Base-by-base conservation (phyloP, 2,113 vertebrate species). In the Theristicus caerulescens region DNA sequence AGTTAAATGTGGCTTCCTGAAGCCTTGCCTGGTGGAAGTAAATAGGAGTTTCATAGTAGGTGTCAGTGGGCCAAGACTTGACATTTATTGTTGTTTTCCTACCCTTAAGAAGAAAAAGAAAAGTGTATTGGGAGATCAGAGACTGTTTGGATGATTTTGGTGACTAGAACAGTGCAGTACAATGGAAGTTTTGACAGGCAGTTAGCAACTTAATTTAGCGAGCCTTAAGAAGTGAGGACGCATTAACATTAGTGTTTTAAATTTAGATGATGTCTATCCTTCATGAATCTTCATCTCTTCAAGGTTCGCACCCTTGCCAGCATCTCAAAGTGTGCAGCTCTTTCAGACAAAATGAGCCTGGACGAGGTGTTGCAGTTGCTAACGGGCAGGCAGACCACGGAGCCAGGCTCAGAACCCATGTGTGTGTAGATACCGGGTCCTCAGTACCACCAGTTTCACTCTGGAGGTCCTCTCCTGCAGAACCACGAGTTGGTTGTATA, bases 291-390 rank as follows among this genome's bases (percentile, higher is more conserved):
- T 65, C 11, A 1, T 67, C 67, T 83, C 36, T 49, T 27, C 24
- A 21, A 36, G 34, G 49, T 25, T 57, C 5, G 1, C 26, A 58
- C 5, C 13, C 11, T 77, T 66, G 77, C 14, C 8, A 12, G 27
- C 14, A 21, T 73, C 36, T 90, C 57, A 3, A 40, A 15, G 34
- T 2, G 3, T 52, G 34, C 40, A 47, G 42, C 29, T 44, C n/a
- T 47, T 65, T 55, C 29, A 25, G 58, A 49, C 15, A 4, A 29
- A 70, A 29, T 11, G 24, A 93, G 59, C 64, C 64, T 82, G 51
- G 42, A 19, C 1, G 3, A 61, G 44, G 31, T 1, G 0, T 15
- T 66, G 40, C 72, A 36, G 54, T n/a, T 0, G 0, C 21, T 22
- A 6, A 13, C 0, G 2, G 29, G 22, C 4, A 18, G 42, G 73